Evolutionary conservation across 2,113 vertebrate species (phyloP).

Genomic region (Microcebus griseorufus): DNA sequence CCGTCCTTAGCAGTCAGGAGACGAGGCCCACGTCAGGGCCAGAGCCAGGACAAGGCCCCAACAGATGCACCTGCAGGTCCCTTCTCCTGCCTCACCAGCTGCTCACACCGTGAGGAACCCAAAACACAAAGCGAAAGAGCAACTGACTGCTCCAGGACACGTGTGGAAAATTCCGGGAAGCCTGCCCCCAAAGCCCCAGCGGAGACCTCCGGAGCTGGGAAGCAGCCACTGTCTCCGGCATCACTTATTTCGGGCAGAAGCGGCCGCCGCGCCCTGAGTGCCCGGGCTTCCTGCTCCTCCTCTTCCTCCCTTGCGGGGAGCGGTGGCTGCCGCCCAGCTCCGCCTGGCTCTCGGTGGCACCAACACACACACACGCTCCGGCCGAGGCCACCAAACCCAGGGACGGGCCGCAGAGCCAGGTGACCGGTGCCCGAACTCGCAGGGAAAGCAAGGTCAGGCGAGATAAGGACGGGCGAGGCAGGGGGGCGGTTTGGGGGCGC

Average conservation of each 20-base stretch:
- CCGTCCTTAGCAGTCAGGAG: not conserved
- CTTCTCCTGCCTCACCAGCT: not conserved
- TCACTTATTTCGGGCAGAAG: not conserved
- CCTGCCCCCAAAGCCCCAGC: not conserved
- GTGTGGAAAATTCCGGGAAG: rapidly evolving
- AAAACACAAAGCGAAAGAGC: rapidly evolving
- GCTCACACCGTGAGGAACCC: rapidly evolving
- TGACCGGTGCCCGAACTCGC: not conserved
- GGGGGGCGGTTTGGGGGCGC: conserved; percentile 76
- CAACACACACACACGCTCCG: rapidly evolving
- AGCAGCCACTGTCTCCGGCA: not conserved
- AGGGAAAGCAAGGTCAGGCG: conserved; percentile 79
- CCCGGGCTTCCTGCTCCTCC: rapidly evolving
- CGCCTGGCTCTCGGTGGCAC: rapidly evolving
- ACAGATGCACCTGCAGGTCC: rapidly evolving
- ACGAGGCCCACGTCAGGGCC: not conserved
- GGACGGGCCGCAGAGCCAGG: conserved; percentile 70
- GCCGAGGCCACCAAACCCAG: not conserved
- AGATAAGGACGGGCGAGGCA: conserved; percentile 80
- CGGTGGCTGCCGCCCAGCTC: rapidly evolving
- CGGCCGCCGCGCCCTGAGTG: rapidly evolving
- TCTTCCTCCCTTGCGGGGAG: not conserved
- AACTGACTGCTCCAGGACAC: rapidly evolving
- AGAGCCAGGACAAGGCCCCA: too few relatives aligned
- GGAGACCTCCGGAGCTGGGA: rapidly evolving